Base-by-base conservation (phyloP, 2,888 invertebrate genomes). In the Bellardia bayeri region DNA sequence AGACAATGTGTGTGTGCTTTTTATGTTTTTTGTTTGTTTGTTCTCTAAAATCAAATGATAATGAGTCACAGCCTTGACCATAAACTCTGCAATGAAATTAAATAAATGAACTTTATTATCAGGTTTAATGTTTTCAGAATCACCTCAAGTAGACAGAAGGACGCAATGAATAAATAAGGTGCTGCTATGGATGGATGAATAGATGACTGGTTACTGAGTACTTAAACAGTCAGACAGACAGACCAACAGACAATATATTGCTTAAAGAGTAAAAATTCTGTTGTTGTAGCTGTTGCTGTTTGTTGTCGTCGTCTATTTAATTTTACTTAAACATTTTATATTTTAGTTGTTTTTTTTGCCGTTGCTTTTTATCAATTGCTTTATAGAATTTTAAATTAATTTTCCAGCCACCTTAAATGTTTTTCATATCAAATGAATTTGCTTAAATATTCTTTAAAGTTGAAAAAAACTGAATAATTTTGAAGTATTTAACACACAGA, bases 371-470 rank as follows among this genome's bases (percentile, higher is more conserved):
- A 76, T 71, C 71, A 85, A 82, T 79, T 86, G 66, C 80, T 66
- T 69, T 78, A 68, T 68, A 82, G 76, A 78, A 85, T 85, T 85
- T 87, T 88, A 87, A 88, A 88, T 88, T 86, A 85, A 85, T 81
- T 85, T 85, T 86, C 84, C 88, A 88, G 88, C 86, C 88, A 86
- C 83, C 83, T 86, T 88, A 78, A 76, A 75, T 87, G 45, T 68
- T 66, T 3, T 40, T 58, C 75, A 80, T 56, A 76, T 9, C 69
- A 58, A 78, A 61, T 74, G 14, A 51, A 64, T 61, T 81, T 61
- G 42, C 66, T 76, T 49, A 87, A 87, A 78, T 78, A 71, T 82
- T 87, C 76, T 83, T 80, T 63, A 58, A 33, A 72, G 58, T 75
- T 56, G 5, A 30, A 49, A 45, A 69, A 71, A 54, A 2, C 14